Base-by-base conservation (phyloP, 1,140 invertebrate species). In the Lethocerus indicus region DNA sequence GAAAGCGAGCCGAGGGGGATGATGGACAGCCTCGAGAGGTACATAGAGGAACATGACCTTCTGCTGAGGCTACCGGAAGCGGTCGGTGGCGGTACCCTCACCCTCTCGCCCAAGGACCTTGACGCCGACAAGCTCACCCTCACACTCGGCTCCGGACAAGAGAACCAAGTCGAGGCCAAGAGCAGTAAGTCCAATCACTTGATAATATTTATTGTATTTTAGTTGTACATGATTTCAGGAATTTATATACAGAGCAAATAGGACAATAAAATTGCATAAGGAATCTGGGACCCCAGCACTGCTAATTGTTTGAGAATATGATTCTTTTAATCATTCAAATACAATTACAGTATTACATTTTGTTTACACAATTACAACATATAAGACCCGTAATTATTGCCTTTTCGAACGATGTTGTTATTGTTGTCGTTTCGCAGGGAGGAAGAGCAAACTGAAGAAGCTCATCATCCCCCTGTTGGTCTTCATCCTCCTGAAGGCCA, bases 381-480 rank as follows among this genome's bases (percentile, higher is more conserved):
- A n/a, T n/a, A n/a, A n/a, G n/a, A n/a, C n/a, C 16, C 29, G 9
- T 9, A 32, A 12, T 32, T 32, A 32, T 16, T 32, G 29, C 9
- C 16, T 32, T 32, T 12, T 16, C 29, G 9, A 32, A 32, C 9
- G 29, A 32, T 32, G 29, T 32, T 9, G 29, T 32, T 12, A 32
- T 12, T 32, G 29, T 32, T 32, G 23, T 43, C 5, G 4, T 50
- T 52, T 61, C 58, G 25, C 59, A 66, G 74, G 76, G n/a, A 77
- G 81, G 58, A 85, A 82, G 65, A 80, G 79, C 53, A 86, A 85
- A 64, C 68, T 87, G 58, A 83, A 83, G 72, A 86, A 85, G 64
- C 81, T 87, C 67, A 75, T 85, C 59, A 74, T 86, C 54, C 84
- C 84, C 46, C 82, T 87, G 56, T 68, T 87, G 49, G 81, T 86